Evolutionary conservation across 2,113 vertebrate genomes (phyloP).

Genomic region (Channa argus): DNA sequence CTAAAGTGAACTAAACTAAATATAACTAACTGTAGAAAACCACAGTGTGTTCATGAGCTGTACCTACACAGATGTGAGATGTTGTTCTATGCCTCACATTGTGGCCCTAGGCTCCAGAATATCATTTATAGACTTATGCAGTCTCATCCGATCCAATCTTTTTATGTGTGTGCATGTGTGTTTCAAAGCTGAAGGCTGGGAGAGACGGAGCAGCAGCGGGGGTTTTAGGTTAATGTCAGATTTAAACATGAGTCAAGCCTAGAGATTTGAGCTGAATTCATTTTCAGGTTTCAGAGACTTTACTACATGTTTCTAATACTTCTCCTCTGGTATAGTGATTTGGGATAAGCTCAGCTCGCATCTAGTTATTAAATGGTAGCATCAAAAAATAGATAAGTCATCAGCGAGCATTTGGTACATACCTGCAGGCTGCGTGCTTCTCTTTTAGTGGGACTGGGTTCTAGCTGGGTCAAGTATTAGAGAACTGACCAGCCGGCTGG

Average conservation of each 20-base stretch:
- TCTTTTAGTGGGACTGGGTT: constrained; percentile 20
- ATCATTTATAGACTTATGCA: constrained; percentile 30
- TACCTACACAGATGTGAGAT: not conserved
- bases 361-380: constrained; percentile 24
- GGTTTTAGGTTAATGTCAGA: constrained; percentile 37
- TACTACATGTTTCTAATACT: constrained; percentile 7
- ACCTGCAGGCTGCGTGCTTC: not conserved
- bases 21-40: not conserved
- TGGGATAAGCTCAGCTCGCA: constrained; percentile 7
- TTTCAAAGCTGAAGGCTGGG: constrained; percentile 10
- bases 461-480: constrained; percentile 19
- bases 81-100: not conserved
- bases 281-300: constrained; percentile 14
- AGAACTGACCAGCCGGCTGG: constrained; percentile 41
- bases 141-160: not conserved
- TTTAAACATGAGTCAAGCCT: constrained; percentile 31
- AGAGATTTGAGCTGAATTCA: constrained; percentile 11
- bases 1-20: no score
- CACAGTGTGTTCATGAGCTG: constrained; percentile 16
- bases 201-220: constrained; percentile 3
- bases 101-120: constrained; percentile 27
- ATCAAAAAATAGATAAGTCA: constrained; percentile 30
- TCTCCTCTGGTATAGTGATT: constrained; percentile 14
- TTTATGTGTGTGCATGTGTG: not conserved
- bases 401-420: not conserved